A percentile compares a stretch with the other conserved stretches of the same genome.
Conservation (phyloP, 1,140 invertebrate species). For the silkworm (Bombyx mori) region ASM3026992v2 NC_085123.1:2886501-2887000, state of each 20-base stretch:
- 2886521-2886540: too few species aligned
- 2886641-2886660: conserved; percentile 16
- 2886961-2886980: conserved; percentile 38
- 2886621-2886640: conserved; percentile 13
- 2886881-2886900: conserved; percentile 61
- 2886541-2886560: too few species aligned
- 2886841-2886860: conserved; percentile 2
- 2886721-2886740: conserved; percentile 57
- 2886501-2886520: too few species aligned
- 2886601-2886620: conserved; percentile 10
- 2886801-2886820: conserved; percentile 20
- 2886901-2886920: conserved; percentile 43
- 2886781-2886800: conserved; percentile 9
- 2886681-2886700: conserved; percentile 34
- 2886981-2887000: conserved; percentile 43
- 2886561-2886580: too few species aligned
- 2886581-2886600: too few species aligned
- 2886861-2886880: conserved; percentile 22
- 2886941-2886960: conserved; percentile 32
- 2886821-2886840: conserved; percentile 11
- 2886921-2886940: conserved; percentile 27
- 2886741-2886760: conserved; percentile 51
- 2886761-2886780: conserved; percentile 24
- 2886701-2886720: conserved; percentile 45
- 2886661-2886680: conserved; percentile 21